Base-by-base conservation (phyloP, 1,140 invertebrate species). In the Rhagoletis pomonella region DNA sequence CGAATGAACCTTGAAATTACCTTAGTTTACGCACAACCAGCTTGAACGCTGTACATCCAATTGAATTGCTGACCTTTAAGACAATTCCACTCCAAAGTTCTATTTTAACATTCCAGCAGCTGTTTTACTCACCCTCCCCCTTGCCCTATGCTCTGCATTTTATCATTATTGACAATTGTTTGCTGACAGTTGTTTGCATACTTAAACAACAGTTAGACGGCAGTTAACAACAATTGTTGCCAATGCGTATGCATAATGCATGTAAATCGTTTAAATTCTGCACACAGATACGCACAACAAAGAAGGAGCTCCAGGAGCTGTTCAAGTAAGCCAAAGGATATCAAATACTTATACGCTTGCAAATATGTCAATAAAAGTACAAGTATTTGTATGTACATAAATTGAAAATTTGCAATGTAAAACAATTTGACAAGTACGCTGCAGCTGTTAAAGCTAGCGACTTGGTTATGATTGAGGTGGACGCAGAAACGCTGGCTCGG, bases 151-250 rank as follows among this genome's bases (percentile, higher is more conserved):
- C 50, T 55, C 50, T 55, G 29, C 29, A 42, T 67, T 4, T 39
- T 10, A 14, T 67, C 29, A 14, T 67, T 67, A 67, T 67, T 67
- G 39, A 42, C 64, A 67, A 67, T 39, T 67, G 64, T 67, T 67
- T 67, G 64, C 64, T 12, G 39, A 67, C 64, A 67, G 64, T n/a
- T 67, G 64, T 67, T 67, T 67, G 64, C 64, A 67, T 67, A 67
- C 64, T 42, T 67, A 10, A 67, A 39, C 64, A 42, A 67, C 64
- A 39, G 64, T 2, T 29, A 42, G 19, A 29, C 64, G 64, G 29
- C 39, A 42, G 64, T 67, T 67, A 67, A 29, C 64, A 67, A 29
- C 64, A 67, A 29, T 29, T 42, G 64, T 67, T 42, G 64, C 39
- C 64, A 39, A 67, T 67, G 64, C 64, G 64, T 42, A 29, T 67